A percentile compares a stretch with the other conserved stretches of the same genome.
These are phyloP conservation scores for Alectura lathami DNA, from an alignment of 2,113 vertebrate genomes.

Conservation along the genomic window DNA sequence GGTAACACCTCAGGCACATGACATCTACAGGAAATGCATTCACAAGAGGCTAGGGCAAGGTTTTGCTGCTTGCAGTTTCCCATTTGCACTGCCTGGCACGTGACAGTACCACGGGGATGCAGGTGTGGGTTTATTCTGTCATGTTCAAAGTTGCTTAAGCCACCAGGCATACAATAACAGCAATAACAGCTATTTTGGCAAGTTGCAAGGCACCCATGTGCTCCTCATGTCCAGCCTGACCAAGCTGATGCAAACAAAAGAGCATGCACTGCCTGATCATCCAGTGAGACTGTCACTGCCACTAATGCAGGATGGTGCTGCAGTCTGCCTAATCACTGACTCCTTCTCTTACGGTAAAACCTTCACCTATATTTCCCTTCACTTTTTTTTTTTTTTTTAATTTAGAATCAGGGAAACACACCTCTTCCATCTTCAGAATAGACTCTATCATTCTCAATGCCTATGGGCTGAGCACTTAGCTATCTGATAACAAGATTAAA, in stretches of 20 bases:
- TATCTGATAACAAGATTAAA: neutral
- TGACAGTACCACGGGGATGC: neutral
- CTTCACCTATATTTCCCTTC: neutral
- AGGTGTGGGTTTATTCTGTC: neutral
- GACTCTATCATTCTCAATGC: neutral
- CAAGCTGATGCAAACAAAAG: neutral
- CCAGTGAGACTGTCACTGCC: neutral
- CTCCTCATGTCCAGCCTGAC: neutral
- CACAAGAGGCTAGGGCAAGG: neutral
- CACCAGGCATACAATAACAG: neutral
- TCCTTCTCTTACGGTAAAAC: neutral
- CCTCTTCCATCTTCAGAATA: neutral
- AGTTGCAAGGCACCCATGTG: rapidly evolving
- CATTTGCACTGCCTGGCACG: neutral
- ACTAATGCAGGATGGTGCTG: neutral
- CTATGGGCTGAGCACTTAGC: neutral
- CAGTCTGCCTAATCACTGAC: neutral
- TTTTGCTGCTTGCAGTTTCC: neutral
- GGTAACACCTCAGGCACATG: neutral
- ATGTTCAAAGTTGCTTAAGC: neutral
- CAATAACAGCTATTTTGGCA: neutral
- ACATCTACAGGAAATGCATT: neutral
- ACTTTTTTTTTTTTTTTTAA: neutral
- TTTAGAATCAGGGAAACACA: neutral
- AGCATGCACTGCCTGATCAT: neutral